phyloP scores from a whole-genome alignment of 2,888 invertebrate genomes.

The Brachyptera putata region DNA sequence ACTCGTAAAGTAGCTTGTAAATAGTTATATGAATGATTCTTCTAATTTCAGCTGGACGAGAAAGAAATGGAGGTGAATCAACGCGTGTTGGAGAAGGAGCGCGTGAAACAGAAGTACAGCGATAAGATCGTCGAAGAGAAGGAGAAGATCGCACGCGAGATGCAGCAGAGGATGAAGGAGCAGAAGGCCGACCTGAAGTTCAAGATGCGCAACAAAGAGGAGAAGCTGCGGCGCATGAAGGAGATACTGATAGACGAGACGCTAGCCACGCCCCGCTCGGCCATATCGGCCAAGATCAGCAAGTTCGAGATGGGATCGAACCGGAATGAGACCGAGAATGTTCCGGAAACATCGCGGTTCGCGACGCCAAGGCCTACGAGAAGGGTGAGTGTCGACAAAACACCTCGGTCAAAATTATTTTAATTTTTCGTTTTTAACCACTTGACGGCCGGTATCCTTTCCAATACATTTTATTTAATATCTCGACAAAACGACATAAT shows the following conservation, averaged over 20 bases:
- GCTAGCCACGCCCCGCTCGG: constrained; percentile 34
- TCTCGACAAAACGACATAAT: no score
- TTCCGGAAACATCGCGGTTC: no score
- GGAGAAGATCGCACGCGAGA: constrained; percentile 68
- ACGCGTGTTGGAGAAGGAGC: constrained; percentile 50
- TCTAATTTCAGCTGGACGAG: constrained; percentile 43
- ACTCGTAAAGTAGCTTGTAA: no score
- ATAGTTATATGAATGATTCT: no score
- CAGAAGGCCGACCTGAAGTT: constrained; percentile 55
- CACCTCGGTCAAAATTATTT: no score
- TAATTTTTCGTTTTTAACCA: no score
- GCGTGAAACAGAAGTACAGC: constrained; percentile 47
- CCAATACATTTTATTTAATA: no score
- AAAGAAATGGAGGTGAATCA: constrained; percentile 49
- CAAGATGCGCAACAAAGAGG: constrained; percentile 55
- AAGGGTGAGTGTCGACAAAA: background rate
- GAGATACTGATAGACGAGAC: constrained; percentile 54
- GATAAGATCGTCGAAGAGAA: constrained; percentile 63
- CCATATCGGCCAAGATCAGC: constrained; percentile 21
- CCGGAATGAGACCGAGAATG: background rate
- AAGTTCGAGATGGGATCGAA: background rate
- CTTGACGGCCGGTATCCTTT: no score
- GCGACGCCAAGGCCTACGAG: background rate
- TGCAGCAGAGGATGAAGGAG: constrained; percentile 56
- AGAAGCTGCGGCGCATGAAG: constrained; percentile 56